Evolutionary conservation across 2,797 vertebrate species (phyloP).

Genomic region (Thaleichthys pacificus): DNA sequence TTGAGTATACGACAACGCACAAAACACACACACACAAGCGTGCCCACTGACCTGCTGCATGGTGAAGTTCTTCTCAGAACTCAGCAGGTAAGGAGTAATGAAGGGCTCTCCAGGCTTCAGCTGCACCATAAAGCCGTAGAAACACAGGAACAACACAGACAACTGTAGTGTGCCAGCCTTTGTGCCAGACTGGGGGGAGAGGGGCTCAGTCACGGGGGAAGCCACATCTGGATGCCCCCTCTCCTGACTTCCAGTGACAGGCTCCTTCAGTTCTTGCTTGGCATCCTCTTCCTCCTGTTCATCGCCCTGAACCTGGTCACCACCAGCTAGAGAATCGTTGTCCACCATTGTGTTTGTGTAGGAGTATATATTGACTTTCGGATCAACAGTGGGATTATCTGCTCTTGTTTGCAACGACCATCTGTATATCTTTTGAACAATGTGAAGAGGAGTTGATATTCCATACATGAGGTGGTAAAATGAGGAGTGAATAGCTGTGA

Average conservation of each 20-base stretch:
- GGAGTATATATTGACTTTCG: not conserved
- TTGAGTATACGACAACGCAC: not conserved
- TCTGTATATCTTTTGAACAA: not conserved
- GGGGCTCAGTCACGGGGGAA: not conserved
- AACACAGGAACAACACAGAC: conserved; percentile 85
- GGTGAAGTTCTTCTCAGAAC: conserved; percentile 85
- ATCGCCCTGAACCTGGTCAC: conserved; percentile 17
- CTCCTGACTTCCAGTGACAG: not conserved
- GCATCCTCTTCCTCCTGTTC: conserved; percentile 22
- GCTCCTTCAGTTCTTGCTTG: conserved; percentile 29
- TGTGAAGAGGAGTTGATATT: not conserved
- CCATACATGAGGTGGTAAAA: too few species aligned
- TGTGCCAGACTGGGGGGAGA: conserved; percentile 9
- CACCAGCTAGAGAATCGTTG: conserved; percentile 7
- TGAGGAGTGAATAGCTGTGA: too few species aligned
- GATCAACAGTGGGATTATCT: not conserved
- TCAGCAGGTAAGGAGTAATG: conserved; percentile 88
- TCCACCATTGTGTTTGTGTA: conserved; percentile 43
- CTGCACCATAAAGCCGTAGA: conserved; percentile 91
- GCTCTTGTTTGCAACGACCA: conserved; percentile 39
- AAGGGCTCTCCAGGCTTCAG: conserved; percentile 92
- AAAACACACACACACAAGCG: not conserved
- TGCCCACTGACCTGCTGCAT: conserved; percentile 74
- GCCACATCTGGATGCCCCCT: conserved; percentile 12
- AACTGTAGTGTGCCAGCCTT: conserved; percentile 69